Conservation (phyloP, 2,888 invertebrate genomes). For the Cryptocephalus moraei region DNA sequence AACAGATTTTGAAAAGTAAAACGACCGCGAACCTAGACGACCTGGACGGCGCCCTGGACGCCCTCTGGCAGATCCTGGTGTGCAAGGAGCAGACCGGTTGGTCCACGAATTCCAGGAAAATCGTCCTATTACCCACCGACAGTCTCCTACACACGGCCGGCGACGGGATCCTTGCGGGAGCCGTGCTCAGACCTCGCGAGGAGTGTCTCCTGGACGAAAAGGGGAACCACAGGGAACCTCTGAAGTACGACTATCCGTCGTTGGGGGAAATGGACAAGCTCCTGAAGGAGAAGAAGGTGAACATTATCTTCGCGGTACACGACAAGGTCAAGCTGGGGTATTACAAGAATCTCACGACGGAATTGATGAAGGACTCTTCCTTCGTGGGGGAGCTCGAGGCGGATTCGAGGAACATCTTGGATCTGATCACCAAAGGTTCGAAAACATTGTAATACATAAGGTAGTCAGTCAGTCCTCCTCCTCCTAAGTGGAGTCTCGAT, state of each 20-base stretch:
- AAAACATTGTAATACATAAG: neutral
- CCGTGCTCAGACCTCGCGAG: constrained; percentile 10
- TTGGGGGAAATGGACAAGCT: constrained; percentile 16
- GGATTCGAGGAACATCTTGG: constrained; percentile 79
- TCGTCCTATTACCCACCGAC: constrained; percentile 24
- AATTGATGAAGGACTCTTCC: constrained; percentile 60
- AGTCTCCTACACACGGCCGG: constrained; percentile 50
- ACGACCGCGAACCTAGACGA: constrained; percentile 24
- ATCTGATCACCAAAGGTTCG: constrained; percentile 72
- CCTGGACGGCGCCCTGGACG: constrained; percentile 71
- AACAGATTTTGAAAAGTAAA: constrained; percentile 16
- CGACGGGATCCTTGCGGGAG: constrained; percentile 61
- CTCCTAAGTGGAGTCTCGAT: too few relatives aligned
- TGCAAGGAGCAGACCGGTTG: constrained; percentile 60
- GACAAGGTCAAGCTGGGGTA: constrained; percentile 47
- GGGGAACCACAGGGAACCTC: constrained; percentile 42
- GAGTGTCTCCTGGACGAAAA: constrained; percentile 17
- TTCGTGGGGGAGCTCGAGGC: constrained; percentile 68
- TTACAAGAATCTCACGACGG: constrained; percentile 54
- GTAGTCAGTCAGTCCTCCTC: neutral
- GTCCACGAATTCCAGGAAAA: constrained; percentile 54
- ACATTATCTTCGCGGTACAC: constrained; percentile 82
- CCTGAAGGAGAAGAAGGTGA: constrained; percentile 41
- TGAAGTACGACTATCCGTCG: constrained; percentile 68
- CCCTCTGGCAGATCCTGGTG: constrained; percentile 67